phyloP scores from a whole-genome alignment of 2,113 vertebrate genomes.

The Helogale parvula region DNA sequence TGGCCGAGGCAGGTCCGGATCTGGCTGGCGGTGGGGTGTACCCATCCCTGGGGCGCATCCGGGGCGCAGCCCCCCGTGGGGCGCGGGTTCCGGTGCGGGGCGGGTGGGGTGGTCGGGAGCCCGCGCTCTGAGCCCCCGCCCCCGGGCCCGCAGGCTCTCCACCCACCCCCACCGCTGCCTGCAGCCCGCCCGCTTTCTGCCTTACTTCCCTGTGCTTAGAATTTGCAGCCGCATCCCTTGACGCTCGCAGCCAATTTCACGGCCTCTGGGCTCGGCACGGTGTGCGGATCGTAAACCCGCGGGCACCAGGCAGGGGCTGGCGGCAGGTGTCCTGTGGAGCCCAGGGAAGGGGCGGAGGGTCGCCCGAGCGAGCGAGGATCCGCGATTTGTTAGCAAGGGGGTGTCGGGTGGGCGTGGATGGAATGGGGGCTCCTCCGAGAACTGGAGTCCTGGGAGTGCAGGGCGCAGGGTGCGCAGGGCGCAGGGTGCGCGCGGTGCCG shows the following conservation, averaged over 20 bases:
- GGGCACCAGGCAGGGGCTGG: neutral
- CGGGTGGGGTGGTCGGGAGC: too few relatives aligned
- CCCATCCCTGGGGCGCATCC: neutral
- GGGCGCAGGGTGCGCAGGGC: neutral
- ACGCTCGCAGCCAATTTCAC: constrained; percentile 58
- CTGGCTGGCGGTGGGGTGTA: neutral
- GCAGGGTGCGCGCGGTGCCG: neutral
- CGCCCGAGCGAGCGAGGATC: neutral
- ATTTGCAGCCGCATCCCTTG: constrained; percentile 56
- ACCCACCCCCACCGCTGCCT: neutral
- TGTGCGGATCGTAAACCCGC: neutral
- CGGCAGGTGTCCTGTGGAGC: neutral
- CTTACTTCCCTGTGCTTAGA: constrained; percentile 51
- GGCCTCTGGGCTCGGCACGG: constrained; percentile 12
- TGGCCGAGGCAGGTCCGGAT: neutral
- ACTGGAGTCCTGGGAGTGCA: neutral
- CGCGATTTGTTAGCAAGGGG: neutral
- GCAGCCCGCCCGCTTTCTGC: neutral
- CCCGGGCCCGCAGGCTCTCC: neutral
- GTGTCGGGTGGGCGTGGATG: neutral
- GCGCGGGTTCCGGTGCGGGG: neutral
- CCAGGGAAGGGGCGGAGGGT: neutral
- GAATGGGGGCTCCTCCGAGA: neutral
- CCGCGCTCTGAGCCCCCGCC: neutral
- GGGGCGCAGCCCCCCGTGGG: neutral